Percentiles rank a stretch among this genome's conserved stretches.
Evolutionary conservation across 2,113 vertebrate species (phyloP).

Genomic region (Numenius arquata): DNA sequence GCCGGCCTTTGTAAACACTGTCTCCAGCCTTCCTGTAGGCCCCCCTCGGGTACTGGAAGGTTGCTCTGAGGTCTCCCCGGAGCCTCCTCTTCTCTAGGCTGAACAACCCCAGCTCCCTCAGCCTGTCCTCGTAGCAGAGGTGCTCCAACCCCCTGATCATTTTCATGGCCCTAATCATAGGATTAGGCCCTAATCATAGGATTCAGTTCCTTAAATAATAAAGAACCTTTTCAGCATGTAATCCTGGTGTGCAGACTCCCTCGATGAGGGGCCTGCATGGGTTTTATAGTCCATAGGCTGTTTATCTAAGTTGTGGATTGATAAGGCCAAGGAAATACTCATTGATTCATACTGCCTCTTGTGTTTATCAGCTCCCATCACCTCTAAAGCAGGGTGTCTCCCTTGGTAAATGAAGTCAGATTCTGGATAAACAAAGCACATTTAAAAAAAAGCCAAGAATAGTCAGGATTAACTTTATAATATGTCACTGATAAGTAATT

Average conservation of each 20-base stretch:
- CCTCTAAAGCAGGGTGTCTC: neutral
- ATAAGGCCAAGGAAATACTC: neutral
- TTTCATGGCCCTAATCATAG: no score
- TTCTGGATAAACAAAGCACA: neutral
- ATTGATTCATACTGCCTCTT: neutral
- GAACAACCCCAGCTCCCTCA: no score
- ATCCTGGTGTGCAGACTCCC: neutral
- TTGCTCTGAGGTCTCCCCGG: no score
- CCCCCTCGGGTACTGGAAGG: no score
- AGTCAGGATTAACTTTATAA: neutral
- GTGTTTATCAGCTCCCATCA: neutral
- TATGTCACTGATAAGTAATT: neutral
- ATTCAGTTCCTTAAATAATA: neutral
- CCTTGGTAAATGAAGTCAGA: neutral
- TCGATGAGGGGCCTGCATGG: rapidly evolving
- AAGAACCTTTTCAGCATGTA: neutral
- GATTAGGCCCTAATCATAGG: no score
- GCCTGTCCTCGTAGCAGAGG: no score
- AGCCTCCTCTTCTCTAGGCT: no score
- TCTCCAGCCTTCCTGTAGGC: no score
- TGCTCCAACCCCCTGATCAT: no score
- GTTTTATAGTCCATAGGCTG: neutral
- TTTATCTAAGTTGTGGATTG: neutral
- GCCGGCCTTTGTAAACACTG: no score
- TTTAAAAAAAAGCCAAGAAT: neutral